phyloP scores from a whole-genome alignment of 2,113 vertebrate species.

The Rhabdornis inornatus region DNA sequence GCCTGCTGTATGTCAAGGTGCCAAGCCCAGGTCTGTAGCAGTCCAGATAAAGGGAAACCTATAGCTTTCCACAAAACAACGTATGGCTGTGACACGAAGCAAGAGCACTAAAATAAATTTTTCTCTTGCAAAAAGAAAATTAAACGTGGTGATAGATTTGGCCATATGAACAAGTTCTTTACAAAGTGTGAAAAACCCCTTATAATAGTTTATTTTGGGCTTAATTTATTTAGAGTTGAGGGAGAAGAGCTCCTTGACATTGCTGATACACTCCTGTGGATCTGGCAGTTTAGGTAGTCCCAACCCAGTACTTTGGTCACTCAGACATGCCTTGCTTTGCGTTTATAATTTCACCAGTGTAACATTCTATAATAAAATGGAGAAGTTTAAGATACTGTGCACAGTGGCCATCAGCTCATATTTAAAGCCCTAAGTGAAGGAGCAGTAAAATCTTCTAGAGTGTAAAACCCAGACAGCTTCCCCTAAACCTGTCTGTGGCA shows the following conservation, averaged over 20 bases:
- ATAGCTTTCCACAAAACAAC: neutral
- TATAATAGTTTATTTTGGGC: fast-evolving
- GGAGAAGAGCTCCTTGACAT: neutral
- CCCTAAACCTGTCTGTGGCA: neutral
- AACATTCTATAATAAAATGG: neutral
- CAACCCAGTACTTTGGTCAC: neutral
- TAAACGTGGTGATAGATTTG: neutral
- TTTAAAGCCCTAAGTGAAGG: constrained; percentile 4
- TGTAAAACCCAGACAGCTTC: constrained; percentile 6
- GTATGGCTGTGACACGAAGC: neutral
- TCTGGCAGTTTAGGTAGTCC: neutral
- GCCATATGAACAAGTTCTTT: neutral
- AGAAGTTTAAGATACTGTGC: neutral
- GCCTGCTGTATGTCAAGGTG: neutral
- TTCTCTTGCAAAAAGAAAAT: neutral
- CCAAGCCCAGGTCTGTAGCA: neutral
- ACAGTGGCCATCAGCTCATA: neutral
- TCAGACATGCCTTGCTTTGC: neutral
- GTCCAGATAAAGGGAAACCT: neutral
- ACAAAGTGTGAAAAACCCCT: neutral
- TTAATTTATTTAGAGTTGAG: neutral
- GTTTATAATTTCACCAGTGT: neutral
- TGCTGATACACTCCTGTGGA: neutral
- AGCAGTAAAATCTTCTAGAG: neutral
- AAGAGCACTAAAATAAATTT: neutral